phyloP scores from a whole-genome alignment of 1,140 invertebrate genomes.

The Ephestia elutella region DNA sequence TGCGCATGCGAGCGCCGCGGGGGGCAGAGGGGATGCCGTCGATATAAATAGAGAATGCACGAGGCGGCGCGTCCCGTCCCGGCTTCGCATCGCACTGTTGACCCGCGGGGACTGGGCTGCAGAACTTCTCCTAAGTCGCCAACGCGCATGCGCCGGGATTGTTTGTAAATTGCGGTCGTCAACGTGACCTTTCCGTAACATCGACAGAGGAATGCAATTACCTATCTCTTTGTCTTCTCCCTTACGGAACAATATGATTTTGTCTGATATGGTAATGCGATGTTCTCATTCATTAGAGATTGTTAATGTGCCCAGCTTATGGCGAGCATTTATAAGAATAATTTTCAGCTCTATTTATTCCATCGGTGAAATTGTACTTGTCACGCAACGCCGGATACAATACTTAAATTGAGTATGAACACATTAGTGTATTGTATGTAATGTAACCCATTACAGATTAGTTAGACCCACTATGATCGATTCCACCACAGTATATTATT shows the following conservation, averaged over 20 bases:
- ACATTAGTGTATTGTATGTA: no score
- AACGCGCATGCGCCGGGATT: constrained; percentile 45
- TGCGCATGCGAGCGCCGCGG: constrained; percentile 57
- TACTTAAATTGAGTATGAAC: no score
- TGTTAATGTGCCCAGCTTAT: no score
- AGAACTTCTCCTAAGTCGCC: constrained; percentile 3
- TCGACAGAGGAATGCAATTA: neutral
- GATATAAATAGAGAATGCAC: constrained; percentile 64
- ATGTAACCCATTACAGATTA: no score
- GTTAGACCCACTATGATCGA: no score
- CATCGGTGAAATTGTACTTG: no score
- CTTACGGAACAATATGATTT: neutral
- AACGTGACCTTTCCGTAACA: constrained; percentile 36
- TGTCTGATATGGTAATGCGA: no score
- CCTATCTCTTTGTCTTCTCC: neutral
- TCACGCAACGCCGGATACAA: no score
- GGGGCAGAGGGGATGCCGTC: constrained; percentile 43
- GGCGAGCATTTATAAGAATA: no score
- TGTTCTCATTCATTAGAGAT: no score
- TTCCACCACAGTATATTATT: no score
- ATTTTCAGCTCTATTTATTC: no score
- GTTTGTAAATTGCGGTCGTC: constrained; percentile 53
- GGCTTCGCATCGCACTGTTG: constrained; percentile 31
- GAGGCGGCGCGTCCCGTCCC: constrained; percentile 33
- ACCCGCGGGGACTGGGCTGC: constrained; percentile 12